Base-by-base conservation (phyloP, 2,113 vertebrate genomes). In the Xiphophorus hellerii region DNA sequence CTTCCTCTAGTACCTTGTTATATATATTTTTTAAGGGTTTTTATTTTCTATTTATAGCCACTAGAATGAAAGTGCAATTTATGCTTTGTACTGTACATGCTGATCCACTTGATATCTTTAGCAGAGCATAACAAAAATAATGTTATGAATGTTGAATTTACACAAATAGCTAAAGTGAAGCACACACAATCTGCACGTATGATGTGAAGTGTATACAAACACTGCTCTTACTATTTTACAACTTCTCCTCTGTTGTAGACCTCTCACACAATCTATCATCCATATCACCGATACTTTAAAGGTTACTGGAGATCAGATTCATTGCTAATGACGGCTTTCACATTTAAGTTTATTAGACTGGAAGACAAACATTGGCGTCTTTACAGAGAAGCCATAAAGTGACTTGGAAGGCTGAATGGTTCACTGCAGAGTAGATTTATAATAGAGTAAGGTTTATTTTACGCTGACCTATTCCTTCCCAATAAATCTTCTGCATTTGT, bases 351-450 rank as follows among this genome's bases (percentile, higher is more conserved):
- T 48, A 67, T 77, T 48, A 35, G 60, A 73, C 27, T 69, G 27
- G 0, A 10, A 1, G 9, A 20, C 17, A 12, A 58, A 33, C 31
- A 39, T 66, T 62, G 51, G 42, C 2, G 3, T 37, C 33, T 88
- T 84, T 66, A 78, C 25, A 66, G 33, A 54, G 5, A 39, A 73
- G 51, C 29, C 65, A 76, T 88, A 84, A 82, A 89, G 42, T 72
- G 14, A 70, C n/a, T n/a, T 22, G 67, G 66, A 60, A 14, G 39
- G 29, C 28, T 73, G 0, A 2, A 60, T 3, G 0, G 8, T 58
- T 25, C 58, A 48, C 22, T 58, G 54, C 42, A 33, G 48, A 65
- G 44, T 13, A 51, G 54, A 84, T 81, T 79, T 76, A 86, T 77
- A 51, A 6, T 15, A 48, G 63, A 68, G 75, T 68, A n/a, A 69